phyloP scores from a whole-genome alignment of 1,140 invertebrate genomes.

The Drosophila neocordata region DNA sequence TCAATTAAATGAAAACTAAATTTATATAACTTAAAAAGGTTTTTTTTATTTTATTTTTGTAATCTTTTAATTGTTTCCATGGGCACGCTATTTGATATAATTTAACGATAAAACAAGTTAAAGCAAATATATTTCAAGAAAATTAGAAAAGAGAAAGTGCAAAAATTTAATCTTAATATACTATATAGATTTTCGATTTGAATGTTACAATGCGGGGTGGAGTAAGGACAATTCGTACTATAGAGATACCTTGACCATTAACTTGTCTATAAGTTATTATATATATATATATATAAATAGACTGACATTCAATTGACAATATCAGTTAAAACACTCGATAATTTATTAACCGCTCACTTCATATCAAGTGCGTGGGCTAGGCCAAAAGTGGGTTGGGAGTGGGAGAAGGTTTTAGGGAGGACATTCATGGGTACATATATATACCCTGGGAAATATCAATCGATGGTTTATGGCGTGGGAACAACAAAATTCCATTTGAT shows the following conservation, averaged over 20 bases:
- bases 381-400: background rate
- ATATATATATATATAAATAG: background rate
- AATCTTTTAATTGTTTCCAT: background rate
- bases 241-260: no score
- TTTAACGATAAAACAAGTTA: no score
- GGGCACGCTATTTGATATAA: no score
- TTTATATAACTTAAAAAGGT: no score
- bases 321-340: constrained; percentile 7
- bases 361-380: background rate
- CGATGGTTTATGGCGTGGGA: constrained; percentile 39
- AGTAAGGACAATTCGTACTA: no score
- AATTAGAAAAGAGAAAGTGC: background rate
- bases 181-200: background rate
- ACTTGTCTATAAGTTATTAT: background rate
- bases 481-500: constrained; percentile 10
- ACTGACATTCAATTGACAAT: background rate
- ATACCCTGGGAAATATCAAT: constrained; percentile 24
- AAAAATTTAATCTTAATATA: background rate
- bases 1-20: no score
- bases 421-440: background rate
- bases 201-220: no score
- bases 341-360: constrained; percentile 12
- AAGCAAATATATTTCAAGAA: background rate
- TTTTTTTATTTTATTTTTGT: no score
- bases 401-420: background rate